Evolutionary conservation across 2,888 invertebrate genomes (phyloP).

Genomic region (Marasmarcha lunaedactyla): DNA sequence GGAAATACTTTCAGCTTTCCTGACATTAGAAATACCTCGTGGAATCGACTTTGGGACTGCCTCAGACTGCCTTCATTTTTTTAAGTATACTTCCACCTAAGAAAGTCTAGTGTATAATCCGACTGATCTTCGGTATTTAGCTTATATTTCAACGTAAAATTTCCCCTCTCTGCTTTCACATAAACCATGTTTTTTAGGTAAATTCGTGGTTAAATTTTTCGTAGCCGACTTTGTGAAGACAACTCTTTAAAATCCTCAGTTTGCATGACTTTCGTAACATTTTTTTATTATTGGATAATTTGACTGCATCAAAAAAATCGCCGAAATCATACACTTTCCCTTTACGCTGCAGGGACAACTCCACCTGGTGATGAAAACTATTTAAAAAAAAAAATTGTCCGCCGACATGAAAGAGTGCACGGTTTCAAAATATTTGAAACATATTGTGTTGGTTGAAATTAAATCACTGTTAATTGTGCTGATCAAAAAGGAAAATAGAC

Average conservation of each 20-base stretch:
- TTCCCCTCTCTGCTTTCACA: constrained; percentile 4
- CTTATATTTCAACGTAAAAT: constrained; percentile 4
- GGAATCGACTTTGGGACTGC: neutral
- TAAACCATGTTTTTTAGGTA: constrained; percentile 5
- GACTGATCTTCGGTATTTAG: neutral
- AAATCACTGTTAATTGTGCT: constrained; percentile 16
- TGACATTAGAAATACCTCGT: constrained; percentile 3
- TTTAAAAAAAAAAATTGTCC: too few species aligned
- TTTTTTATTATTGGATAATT: neutral
- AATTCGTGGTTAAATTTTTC: constrained; percentile 2
- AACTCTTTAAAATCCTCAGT: constrained; percentile 4
- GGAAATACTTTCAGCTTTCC: constrained; percentile 2
- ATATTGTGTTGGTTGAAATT: constrained; percentile 15
- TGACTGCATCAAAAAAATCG: constrained; percentile 2
- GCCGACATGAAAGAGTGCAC: constrained; percentile 26
- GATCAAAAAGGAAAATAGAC: constrained; percentile 12
- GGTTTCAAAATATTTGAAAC: constrained; percentile 19
- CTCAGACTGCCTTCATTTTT: constrained; percentile 1
- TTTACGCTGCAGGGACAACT: constrained; percentile 18
- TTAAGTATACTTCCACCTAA: too few species aligned
- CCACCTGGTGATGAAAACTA: constrained; percentile 26
- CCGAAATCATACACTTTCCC: constrained; percentile 12
- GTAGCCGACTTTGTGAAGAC: constrained; percentile 2
- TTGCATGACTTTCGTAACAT: constrained; percentile 2
- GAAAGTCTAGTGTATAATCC: constrained; percentile 2